Base-by-base conservation (phyloP, 2,888 invertebrate species). In the Caenorhabditis sp. region DNA sequence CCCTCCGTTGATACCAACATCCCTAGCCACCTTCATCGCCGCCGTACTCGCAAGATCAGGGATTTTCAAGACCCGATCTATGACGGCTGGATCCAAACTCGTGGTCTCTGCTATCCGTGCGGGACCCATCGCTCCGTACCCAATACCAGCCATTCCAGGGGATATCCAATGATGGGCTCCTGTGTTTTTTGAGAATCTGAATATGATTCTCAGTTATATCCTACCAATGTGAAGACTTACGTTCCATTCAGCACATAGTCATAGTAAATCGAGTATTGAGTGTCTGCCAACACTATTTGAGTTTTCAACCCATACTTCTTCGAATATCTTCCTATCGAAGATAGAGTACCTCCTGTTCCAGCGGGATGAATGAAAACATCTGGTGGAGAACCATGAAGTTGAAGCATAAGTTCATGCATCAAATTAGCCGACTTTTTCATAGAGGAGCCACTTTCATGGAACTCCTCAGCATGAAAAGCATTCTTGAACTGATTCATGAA, bases 401-500 rank as follows among this genome's bases (percentile, higher is more conserved):
- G 89, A 1, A 28, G n/a, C 16, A 86, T 16, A 12, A 90, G 58
- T 68, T 90, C 90, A 58, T 90, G 89, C 80, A 88, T 84, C 22
- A 90, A 74, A 70, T 90, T 90, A 24, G 80, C 84, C 3, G 87
- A 86, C 61, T 85, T 77, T 8, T 75, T 61, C 0, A 59, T 49
- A n/a, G 72, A 83, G 22, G 76, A 70, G 16, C 87, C 87, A 64
- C 86, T 87, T 88, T 89, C 90, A 72, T 90, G 90, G 59, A 82
- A 90, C 38, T 90, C 90, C 49, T 90, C 90, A 8, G 90, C 90
- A 26, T 77, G 72, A 44, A 86, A 84, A 0, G 90, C 90, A 70
- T 90, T 90, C 26, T 87, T 88, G 61, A 90, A 90, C 56, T 90
- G 90, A 64, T 89, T 89, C 86, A 89, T 89, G 63, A 89, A 89